phyloP scores from a whole-genome alignment of 2,888 invertebrate species.

The Andricus curvator region DNA sequence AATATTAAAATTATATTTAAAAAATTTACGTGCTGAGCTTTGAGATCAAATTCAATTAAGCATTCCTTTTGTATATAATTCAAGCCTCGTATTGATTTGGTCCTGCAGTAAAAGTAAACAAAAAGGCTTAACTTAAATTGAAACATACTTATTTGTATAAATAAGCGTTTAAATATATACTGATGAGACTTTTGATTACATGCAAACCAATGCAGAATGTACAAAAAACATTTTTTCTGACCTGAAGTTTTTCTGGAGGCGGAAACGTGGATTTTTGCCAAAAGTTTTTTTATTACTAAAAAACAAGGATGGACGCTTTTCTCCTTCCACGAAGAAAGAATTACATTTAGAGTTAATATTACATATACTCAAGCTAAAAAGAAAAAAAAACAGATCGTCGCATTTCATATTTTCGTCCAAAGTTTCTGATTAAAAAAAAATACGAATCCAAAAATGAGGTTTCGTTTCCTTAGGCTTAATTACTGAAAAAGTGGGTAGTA shows the following conservation, averaged over 20 bases:
- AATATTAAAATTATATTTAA: background rate
- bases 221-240: conserved; percentile 2
- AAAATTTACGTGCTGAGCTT: background rate
- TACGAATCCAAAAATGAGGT: background rate
- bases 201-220: background rate
- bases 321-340: background rate
- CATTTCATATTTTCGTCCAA: conserved; percentile 7
- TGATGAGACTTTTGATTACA: background rate
- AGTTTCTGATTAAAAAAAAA: background rate
- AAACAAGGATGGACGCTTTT: background rate
- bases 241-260: background rate
- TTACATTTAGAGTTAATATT: background rate
- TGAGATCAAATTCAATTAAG: background rate
- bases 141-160: no score
- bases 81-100: background rate
- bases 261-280: conserved; percentile 13
- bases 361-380: conserved; percentile 26
- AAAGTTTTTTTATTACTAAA: background rate
- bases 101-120: background rate
- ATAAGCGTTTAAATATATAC: background rate
- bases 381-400: background rate
- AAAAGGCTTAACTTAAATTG: background rate
- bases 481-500: background rate
- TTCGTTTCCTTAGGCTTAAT: background rate
- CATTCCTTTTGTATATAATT: background rate